Evolutionary conservation across 2,888 invertebrate genomes (phyloP), one percentile per base, ranked within the genome.

Genomic region (Eristalinus aeneus): DNA sequence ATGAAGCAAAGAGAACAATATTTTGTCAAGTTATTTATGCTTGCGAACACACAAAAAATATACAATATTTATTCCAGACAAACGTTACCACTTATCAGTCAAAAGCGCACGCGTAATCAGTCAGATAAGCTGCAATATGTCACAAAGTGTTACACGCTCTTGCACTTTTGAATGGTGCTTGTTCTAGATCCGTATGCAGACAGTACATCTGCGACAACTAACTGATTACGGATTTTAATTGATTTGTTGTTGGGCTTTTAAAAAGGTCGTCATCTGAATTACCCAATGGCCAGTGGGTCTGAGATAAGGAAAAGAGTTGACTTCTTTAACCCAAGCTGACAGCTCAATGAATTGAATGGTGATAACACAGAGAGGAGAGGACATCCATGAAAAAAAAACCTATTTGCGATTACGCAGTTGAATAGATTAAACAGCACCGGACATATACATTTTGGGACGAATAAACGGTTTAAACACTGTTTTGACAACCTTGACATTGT

Each of bases 401-500:
- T 23, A 23, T 46, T 27, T 53, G 46, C 16, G 46, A 31, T 46
- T 65, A 64, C 22, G 22, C 63, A 64, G 63, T 65, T 65, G 16
- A 16, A n/a, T 3, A 8, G 46, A 65, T 53, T 65, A 31, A 46
- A 16, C 10, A 16, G 46, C 16, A 16, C 16, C 6, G 46, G 8
- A 16, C 39, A 27, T 27, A 27, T n/a, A 27, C 39, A 46, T 65
- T 65, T 23, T 34, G 23, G 11, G 20, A 34, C 5, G 1, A 22
- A 1, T 6, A 12, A 39, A 63, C 10, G 11, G 8, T 22, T 20
- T 12, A 16, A 46, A n/a, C 27, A 65, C 23, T 46, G 27, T 46
- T 46, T 27, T 16, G 46, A 36, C n/a, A 65, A 27, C 65, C 65
- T 65, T 65, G 65, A 65, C 65, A 65, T 65, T 65, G 65, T 46